phyloP scores from a whole-genome alignment of 2,113 vertebrate species.

The Harpagus bidentatus region DNA sequence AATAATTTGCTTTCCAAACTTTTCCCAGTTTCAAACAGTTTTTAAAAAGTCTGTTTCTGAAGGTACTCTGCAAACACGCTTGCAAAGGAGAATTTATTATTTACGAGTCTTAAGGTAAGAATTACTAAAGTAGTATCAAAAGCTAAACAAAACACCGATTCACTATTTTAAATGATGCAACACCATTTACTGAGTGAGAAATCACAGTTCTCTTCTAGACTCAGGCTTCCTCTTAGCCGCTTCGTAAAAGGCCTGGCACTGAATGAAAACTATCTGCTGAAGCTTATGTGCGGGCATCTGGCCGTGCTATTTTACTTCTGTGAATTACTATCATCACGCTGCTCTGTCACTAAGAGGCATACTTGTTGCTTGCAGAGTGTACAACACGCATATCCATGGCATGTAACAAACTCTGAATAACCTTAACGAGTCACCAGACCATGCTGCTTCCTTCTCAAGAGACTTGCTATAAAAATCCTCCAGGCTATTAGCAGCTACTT shows the following conservation, averaged over 20 bases:
- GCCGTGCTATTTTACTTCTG: neutral
- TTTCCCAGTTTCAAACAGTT: neutral
- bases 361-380: neutral
- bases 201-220: neutral
- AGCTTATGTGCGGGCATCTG: neutral
- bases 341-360: neutral
- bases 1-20: neutral
- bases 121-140: neutral
- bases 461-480: neutral
- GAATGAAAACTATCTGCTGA: neutral
- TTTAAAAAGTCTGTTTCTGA: neutral
- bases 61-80: neutral
- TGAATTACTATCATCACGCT: fast-evolving
- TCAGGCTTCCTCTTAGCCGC: neutral
- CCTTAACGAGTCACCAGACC: neutral
- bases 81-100: neutral
- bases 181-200: neutral
- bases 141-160: conserved; percentile 13
- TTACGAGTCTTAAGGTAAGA: neutral
- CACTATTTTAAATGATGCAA: neutral
- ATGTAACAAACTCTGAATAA: neutral
- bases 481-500: neutral
- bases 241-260: neutral
- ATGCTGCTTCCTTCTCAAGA: neutral
- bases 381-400: fast-evolving